phyloP scores from a whole-genome alignment of 2,113 vertebrate species.

The Xiphias gladius region DNA sequence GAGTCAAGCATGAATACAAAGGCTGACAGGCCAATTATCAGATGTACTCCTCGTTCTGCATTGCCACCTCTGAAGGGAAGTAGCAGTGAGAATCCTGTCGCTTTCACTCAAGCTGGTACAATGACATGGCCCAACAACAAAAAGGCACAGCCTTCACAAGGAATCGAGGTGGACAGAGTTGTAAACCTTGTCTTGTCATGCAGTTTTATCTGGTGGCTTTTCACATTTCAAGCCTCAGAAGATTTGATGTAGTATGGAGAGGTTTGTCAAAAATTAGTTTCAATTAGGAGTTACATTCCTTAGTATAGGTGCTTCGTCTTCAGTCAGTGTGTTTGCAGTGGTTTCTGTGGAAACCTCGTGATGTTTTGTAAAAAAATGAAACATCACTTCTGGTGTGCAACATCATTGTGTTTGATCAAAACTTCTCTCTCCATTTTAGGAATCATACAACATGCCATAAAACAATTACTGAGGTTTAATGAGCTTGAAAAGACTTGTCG shows the following conservation, averaged over 20 bases:
- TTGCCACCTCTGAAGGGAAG: constrained; percentile 71
- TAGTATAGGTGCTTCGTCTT: background rate
- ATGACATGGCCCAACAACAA: constrained; percentile 69
- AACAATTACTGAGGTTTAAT: background rate
- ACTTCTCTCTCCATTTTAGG: background rate
- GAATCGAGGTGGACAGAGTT: constrained; percentile 64
- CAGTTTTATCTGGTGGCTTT: constrained; percentile 57
- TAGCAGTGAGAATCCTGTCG: constrained; percentile 78
- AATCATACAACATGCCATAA: background rate
- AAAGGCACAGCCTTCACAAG: constrained; percentile 66
- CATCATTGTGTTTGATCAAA: background rate
- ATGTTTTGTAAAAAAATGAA: constrained; percentile 11
- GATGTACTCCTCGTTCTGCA: constrained; percentile 68
- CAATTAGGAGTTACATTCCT: constrained; percentile 11
- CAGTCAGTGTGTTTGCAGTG: background rate
- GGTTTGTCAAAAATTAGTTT: constrained; percentile 46
- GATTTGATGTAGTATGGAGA: constrained; percentile 27
- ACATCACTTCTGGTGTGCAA: background rate
- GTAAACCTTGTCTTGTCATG: constrained; percentile 58
- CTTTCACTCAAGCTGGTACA: constrained; percentile 63
- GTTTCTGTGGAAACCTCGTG: constrained; percentile 15
- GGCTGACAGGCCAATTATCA: constrained; percentile 82
- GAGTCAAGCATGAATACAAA: constrained; percentile 78
- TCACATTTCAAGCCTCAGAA: constrained; percentile 49
- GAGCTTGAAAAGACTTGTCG: constrained; percentile 2